Evolutionary conservation across 2,797 vertebrate species (phyloP), one percentile per base, ranked within the genome.

Genomic region (Aythya fuligula): DNA sequence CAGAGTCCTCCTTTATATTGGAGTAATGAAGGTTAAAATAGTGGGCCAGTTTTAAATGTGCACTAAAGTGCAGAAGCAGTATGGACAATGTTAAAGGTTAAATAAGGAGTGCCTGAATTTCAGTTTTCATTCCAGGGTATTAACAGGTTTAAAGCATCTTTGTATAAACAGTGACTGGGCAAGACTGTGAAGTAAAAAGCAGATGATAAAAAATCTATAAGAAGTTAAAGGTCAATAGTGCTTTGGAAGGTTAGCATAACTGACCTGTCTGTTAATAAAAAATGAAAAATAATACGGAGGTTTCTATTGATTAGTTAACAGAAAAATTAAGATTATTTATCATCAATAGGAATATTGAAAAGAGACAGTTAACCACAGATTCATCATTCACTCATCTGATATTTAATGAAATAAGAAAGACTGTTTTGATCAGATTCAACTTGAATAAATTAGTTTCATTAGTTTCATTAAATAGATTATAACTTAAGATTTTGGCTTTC

Each of bases 251-350:
- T 94, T 45, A 79, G 91, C 81, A 57, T 93, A 93, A 61, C 36
- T 95, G 64, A 57, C 39, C 51, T 91, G 90, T 36, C 15, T 72
- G 22, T 83, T 86, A 39, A 91, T 54, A 75, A 73, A 71, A 84
- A 71, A 67, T 69, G 27, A 74, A 87, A 91, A 97, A 89, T 81
- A 94, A 93, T 84, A 43, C 17, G n/a, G 47, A 94, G 81, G 25
- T 93, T 87, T 90, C 65, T 89, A 32, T 61, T 90, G 69, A 77
- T 92, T 83, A 57, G 67, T 54, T 89, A 87, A 78, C 86, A 61
- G 39, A 91, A 94, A 69, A 87, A 97, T 96, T 21, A 90, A 45
- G 22, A 94, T 90, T 94, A 89, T 86, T 80, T 61, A 16, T 94
- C 79, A 39, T 67, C 70, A 89, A 3, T 49, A 80, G 64, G 61